Evolutionary conservation across 2,797 vertebrate species (phyloP).

Genomic region (Pantherophis alleghaniensis): DNA sequence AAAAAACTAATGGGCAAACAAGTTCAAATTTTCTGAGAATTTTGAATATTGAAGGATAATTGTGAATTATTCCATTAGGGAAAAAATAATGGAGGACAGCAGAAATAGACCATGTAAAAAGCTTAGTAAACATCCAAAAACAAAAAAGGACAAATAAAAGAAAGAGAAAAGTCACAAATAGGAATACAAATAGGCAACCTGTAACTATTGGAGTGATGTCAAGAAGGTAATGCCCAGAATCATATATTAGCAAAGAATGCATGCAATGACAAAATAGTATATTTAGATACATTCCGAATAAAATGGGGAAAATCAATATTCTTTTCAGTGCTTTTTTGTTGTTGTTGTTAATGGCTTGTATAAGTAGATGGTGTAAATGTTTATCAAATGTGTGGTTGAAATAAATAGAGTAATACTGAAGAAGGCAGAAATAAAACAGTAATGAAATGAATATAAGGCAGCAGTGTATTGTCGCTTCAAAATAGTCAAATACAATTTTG

Average conservation of each 20-base stretch:
- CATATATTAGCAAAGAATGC: not conserved
- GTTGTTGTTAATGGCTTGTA: not conserved
- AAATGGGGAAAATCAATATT: not conserved
- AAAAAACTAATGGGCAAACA: not conserved
- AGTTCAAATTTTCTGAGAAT: not conserved
- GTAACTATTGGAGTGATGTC: not conserved
- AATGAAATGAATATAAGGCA: not conserved
- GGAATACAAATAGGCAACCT: not conserved
- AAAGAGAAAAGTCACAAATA: not conserved
- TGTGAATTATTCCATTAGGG: not conserved
- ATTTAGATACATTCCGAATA: not conserved
- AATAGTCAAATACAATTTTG: not conserved
- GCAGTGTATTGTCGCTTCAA: not conserved
- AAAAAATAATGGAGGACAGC: not conserved
- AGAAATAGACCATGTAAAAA: not conserved
- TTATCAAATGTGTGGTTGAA: not conserved
- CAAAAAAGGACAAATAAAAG: not conserved
- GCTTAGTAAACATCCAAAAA: not conserved
- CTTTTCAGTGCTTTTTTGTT: not conserved
- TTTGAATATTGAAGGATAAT: not conserved
- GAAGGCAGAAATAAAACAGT: not conserved
- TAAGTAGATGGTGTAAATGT: not conserved
- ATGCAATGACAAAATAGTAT: not conserved
- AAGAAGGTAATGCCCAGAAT: not conserved
- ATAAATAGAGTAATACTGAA: not conserved